Evolutionary conservation across 2,797 vertebrate species (phyloP).

Genomic region (Pangasius macronema): DNA sequence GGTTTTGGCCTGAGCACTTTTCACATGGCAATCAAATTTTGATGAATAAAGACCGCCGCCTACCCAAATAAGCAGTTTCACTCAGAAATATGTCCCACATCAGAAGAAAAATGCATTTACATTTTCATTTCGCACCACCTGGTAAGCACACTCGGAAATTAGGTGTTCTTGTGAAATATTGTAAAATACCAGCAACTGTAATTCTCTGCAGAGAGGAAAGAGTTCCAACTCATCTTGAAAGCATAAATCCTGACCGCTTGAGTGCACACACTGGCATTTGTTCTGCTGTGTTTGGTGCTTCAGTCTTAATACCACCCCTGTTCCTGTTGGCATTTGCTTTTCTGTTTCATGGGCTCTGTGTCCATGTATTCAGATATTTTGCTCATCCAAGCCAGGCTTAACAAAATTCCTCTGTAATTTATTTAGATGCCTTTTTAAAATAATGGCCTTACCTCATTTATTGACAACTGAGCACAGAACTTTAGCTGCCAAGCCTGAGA

Average conservation of each 20-base stretch:
- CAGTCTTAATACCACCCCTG: conserved; percentile 49
- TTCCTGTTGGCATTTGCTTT: conserved; percentile 39
- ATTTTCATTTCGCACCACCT: conserved; percentile 30
- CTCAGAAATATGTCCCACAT: not conserved
- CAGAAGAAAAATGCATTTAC: not conserved
- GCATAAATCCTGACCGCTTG: conserved; percentile 66
- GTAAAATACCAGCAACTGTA: conserved; percentile 42
- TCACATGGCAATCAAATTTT: not conserved
- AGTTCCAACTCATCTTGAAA: conserved; percentile 61
- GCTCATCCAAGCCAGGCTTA: conserved; percentile 23
- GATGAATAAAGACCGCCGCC: not conserved
- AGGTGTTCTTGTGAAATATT: conserved; percentile 37
- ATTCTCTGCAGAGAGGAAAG: conserved; percentile 51
- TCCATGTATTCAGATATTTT: conserved; percentile 38
- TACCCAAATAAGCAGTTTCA: not conserved
- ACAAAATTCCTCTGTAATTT: conserved; percentile 44
- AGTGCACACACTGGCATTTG: conserved; percentile 67
- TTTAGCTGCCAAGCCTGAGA: conserved; percentile 68
- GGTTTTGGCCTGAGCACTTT: not conserved
- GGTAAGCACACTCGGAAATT: conserved; percentile 24
- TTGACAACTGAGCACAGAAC: conserved; percentile 51
- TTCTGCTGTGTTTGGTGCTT: conserved; percentile 45
- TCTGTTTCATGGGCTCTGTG: conserved; percentile 36
- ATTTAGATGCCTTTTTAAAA: conserved; percentile 48
- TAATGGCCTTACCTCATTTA: conserved; percentile 63